Base-by-base conservation (phyloP, 2,888 invertebrate species). In the Heliconius hortense region DNA sequence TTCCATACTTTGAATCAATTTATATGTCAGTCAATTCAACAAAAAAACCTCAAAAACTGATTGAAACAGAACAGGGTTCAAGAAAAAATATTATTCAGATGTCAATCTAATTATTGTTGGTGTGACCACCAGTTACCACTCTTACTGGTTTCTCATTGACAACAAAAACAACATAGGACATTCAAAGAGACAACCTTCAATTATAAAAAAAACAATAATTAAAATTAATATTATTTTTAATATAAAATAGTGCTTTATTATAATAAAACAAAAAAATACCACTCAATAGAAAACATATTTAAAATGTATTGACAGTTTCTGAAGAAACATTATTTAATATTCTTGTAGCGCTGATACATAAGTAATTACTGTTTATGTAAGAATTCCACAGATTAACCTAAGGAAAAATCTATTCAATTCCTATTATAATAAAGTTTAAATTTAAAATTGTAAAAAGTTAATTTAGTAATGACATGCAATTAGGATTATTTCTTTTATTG, bases 301-400 rank as follows among this genome's bases (percentile, higher is more conserved):
- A 35, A 53, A 53, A 59, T 24, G 10, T 60, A 60, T 11, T 26
- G 26, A 18, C 24, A 26, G n/a, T 5, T 7, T 53, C 0, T 28
- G 4, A 28, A 31, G 21, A 7, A 56, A 53, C n/a, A n/a, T 69
- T 31, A 53, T 31, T 69, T 53, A 53, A 28, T 31, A 31, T 31
- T 69, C 68, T 53, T 24, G 31, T 48, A 43, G n/a, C 13, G 7
- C n/a, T 39, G 5, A 26, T 43, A 53, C 24, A 28, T 69, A 56
- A 69, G 53, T 24, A 69, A 69, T 69, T 31, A 24, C n/a, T 35
- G 69, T 56, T 69, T 69, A 69, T 35, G 8, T 69, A 69, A 69
- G 7, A 69, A 35, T 31, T 35, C 69, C n/a, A 53, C 8, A n/a
- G 69, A 15, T 66, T 13, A 24, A 67, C 18, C 8, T 67, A 53